phyloP scores from a whole-genome alignment of 2,113 vertebrate species.

The human region DNA sequence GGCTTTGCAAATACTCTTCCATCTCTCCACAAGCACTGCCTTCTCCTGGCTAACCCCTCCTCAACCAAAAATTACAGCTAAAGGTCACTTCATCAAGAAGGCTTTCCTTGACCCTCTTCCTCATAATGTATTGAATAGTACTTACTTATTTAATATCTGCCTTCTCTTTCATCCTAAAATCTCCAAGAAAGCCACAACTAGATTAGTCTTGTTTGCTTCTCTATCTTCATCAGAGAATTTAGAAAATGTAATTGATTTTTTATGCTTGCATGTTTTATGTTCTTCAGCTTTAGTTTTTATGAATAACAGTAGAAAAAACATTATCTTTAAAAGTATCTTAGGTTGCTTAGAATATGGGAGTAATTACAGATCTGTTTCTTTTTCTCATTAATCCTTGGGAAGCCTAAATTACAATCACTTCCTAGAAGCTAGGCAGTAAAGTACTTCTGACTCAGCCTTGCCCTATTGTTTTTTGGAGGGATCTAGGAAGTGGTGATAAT shows the following conservation, averaged over 20 bases:
- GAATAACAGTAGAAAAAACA: neutral
- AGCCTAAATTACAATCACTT: neutral
- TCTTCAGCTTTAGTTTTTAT: neutral
- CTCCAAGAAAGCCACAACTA: neutral
- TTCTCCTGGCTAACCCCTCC: neutral
- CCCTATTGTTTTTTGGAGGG: neutral
- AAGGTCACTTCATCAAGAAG: neutral
- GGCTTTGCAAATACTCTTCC: neutral
- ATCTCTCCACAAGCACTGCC: neutral
- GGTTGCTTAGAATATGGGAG: constrained; percentile 6
- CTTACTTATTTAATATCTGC: neutral
- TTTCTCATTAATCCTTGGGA: constrained; percentile 2
- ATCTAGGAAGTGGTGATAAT: neutral
- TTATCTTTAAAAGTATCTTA: neutral
- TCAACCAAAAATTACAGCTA: neutral
- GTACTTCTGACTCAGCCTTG: neutral
- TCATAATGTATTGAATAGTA: neutral
- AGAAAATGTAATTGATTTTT: neutral
- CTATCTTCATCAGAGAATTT: neutral
- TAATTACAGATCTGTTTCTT: constrained; percentile 13
- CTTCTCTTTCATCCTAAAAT: neutral
- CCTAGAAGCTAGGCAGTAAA: neutral
- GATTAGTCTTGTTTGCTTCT: neutral
- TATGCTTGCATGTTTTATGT: neutral
- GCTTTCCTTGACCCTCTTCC: neutral